A percentile compares a stretch with the other conserved stretches of the same genome.
phyloP scores from a whole-genome alignment of 2,797 vertebrate species.

The Selene dorsalis region DNA sequence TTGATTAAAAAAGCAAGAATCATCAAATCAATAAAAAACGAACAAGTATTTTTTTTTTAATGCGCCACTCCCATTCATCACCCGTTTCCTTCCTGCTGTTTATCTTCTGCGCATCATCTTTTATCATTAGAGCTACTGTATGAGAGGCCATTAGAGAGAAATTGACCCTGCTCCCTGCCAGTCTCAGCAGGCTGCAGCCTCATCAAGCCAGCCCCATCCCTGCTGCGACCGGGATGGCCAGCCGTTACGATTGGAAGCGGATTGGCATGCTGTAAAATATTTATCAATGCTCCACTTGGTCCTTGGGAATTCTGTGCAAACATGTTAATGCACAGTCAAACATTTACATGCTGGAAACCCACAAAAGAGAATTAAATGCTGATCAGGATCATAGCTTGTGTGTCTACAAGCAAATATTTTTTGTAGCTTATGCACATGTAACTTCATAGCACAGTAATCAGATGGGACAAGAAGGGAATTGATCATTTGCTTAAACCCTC shows the following conservation, averaged over 20 bases:
- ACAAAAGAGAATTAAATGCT: slow-evolving; percentile 39
- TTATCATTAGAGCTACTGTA: slow-evolving; percentile 68
- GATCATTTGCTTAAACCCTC: neutral
- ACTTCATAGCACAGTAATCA: neutral
- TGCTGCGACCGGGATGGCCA: slow-evolving; percentile 39
- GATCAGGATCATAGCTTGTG: slow-evolving; percentile 21
- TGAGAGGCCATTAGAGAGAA: slow-evolving; percentile 73
- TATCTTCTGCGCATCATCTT: slow-evolving; percentile 63
- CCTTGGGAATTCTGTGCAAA: slow-evolving; percentile 50
- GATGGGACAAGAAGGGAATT: neutral
- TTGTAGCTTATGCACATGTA: neutral
- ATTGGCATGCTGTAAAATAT: slow-evolving; percentile 71
- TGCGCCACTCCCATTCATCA: slow-evolving; percentile 32
- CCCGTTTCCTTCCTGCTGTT: slow-evolving; percentile 57
- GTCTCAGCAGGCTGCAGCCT: slow-evolving; percentile 69
- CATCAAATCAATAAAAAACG: slow-evolving; percentile 36
- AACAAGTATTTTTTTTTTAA: slow-evolving; percentile 6
- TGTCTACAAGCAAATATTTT: neutral
- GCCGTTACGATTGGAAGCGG: slow-evolving; percentile 51
- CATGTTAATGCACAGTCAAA: slow-evolving; percentile 42
- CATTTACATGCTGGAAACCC: slow-evolving; percentile 30
- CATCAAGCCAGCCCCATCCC: slow-evolving; percentile 52
- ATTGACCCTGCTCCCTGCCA: slow-evolving; percentile 73
- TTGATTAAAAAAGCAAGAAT: slow-evolving; percentile 19
- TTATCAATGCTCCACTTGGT: slow-evolving; percentile 57